Evolutionary conservation across 92 coral and sea anemone species (phyloP), one percentile per base, ranked within the genome.

Genomic region (Parazoanthus atlanticus): DNA sequence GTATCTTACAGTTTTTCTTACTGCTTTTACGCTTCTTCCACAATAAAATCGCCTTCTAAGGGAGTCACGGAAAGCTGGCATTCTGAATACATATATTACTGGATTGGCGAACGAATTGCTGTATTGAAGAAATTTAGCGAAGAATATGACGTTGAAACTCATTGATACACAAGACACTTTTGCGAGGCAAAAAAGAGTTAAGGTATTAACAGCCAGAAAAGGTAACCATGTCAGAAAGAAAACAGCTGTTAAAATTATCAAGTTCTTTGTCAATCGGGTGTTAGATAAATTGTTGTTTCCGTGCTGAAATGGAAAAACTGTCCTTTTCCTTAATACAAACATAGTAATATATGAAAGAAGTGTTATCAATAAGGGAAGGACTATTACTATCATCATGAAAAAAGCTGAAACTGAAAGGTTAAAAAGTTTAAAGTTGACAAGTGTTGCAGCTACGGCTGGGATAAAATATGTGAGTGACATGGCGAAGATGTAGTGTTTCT

Each of bases 71-170:
- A 73, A 73, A 31, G 41, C 77, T 34, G 77, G 40, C 33, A 73
- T 73, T 73, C 34, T 73, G 8, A 73, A 34, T 73, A 73, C 77
- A 73, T 73, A 73, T 73, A 73, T 73, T 73, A 73, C 43, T 30
- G 77, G 77, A 73, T 73, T 73, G 33, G 77, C 77, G 7, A 73
- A 19, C 8, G 77, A 73, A 73, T 73, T 73, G 28, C 41, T 15
- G 77, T 31, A 73, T 31, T 73, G 77, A 29, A 73, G 77, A 31
- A 73, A 28, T 41, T 73, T 73, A 31, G 12, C 38, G 41, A 1
- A 30, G 21, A 8, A 0, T 13, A 73, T 8, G 38, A 73, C 23
- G 38, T 29, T 5, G 25, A 3, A 15, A 31, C 32, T 15, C 6
- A 73, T 7, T 10, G 41, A 5, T 13, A 73, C 21, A 21, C 77